Conservation (phyloP, 2,797 vertebrate genomes). For the Urocyon cinereoargenteus region DNA sequence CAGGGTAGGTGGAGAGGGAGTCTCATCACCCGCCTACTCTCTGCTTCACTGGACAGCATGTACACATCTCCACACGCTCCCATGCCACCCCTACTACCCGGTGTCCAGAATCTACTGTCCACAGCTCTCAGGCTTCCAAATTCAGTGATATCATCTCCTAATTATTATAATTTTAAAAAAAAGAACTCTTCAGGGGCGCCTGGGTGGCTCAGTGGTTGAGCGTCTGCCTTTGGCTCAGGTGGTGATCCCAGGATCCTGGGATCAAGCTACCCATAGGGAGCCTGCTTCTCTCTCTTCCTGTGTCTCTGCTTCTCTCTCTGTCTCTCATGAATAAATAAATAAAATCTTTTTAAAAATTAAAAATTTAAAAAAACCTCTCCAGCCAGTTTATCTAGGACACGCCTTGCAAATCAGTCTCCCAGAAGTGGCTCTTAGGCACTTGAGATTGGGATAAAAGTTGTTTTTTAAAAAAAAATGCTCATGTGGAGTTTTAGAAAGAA, state of each 20-base stretch:
- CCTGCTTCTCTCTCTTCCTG: too few relatives aligned
- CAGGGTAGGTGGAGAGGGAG: not conserved
- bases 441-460: not conserved
- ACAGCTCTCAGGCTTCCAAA: not conserved
- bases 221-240: too few relatives aligned
- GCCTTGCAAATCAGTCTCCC: not conserved
- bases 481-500: slow-evolving; percentile 1
- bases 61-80: rapidly evolving
- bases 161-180: not conserved
- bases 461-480: not conserved
- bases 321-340: too few relatives aligned
- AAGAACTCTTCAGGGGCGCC: too few relatives aligned
- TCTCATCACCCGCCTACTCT: rapidly evolving
- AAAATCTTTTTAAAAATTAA: not conserved
- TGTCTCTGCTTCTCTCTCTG: too few relatives aligned
- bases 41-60: rapidly evolving
- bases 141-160: not conserved
- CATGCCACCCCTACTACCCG: not conserved
- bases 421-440: not conserved
- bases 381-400: not conserved
- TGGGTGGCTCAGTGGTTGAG: too few relatives aligned
- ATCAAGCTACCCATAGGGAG: too few relatives aligned
- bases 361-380: too few relatives aligned
- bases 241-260: too few relatives aligned
- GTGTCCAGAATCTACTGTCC: not conserved